Evolutionary conservation across 2,113 vertebrate genomes (phyloP), one percentile per base, ranked within the genome.

Genomic region (Pterocles burchelli): DNA sequence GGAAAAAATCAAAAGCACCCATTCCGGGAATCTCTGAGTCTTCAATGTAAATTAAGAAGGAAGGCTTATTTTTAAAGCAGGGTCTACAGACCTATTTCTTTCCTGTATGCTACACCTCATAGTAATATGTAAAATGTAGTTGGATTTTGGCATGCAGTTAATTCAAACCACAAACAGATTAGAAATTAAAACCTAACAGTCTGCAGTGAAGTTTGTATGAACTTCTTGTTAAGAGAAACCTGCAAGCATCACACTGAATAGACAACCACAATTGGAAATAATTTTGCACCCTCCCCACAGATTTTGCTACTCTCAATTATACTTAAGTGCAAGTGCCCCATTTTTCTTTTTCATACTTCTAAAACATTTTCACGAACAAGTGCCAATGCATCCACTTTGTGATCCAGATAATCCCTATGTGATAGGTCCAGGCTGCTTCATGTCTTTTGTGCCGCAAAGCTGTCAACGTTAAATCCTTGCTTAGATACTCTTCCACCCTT

Each of bases 111-210:
- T 41, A 22, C 3, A 52, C 4, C 26, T 54, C 54, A 48, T 0
- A 45, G n/a, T 11, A 67, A 38, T 31, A 43, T 10, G 5, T 59
- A 92, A 90, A 80, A 92, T 3, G 5, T 26, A 85, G 31, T 0
- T 70, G 67, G 31, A 73, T 8, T 68, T 58, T 5, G 4, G 52
- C 38, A 49, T 19, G 26, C 20, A 79, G 25, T 49, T 90, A 76
- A 85, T 76, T 92, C 34, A 85, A 89, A 89, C 13, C 28, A 86
- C 34, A 73, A 74, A 72, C 14, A 74, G 36, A 72, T 21, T 17
- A 85, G 38, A 13, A 26, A 89, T 38, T 68, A 75, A 68, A 90
- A 75, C 16, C n/a, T 65, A 89, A 66, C 6, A 81, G 38, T 33
- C 43, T 75, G 33, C 49, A 85, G 20, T 28, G n/a, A 82, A 76